Base-by-base conservation (phyloP, 1,140 invertebrate species). In the Pinna nobilis region DNA sequence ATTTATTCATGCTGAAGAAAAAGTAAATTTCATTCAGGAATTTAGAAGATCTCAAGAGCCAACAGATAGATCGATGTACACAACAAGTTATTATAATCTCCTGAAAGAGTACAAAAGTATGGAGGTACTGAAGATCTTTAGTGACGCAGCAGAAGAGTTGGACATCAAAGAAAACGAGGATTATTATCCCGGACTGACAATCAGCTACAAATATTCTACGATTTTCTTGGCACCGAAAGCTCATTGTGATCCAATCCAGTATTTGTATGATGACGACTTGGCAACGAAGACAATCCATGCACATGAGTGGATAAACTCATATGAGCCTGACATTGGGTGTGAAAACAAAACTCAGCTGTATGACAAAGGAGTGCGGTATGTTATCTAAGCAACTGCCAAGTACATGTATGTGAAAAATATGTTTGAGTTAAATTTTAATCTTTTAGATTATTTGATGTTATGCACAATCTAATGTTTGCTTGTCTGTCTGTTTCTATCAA, bases 261-360 rank as follows among this genome's bases (percentile, higher is more conserved):
- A 90, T 68, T 85, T 88, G 50, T 90, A 89, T 81, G 87, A 90
- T 79, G 89, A 90, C 74, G 82, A 89, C 57, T 75, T 90, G 18
- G 86, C 81, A 7, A 76, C 79, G 61, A 90, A 90, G 72, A 90
- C 89, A 4, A 74, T 90, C 13, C 82, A 88, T 64, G 89, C 89
- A 60, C 89, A 90, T 72, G 32, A 70, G 7, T 90, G 88, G 82
- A 90, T 90, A 23, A 90, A 90, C 65, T 82, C 87, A 30, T 61
- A 82, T 59, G 81, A 84, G 15, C 53, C 77, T 39, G 88, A 89
- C 74, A 23, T 77, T 1, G 85, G 88, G 4, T 89, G 88, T 82
- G 81, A 87, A 37, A 69, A 63, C 61, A n/a, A n/a, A n/a, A 67
- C 77, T 9, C 81, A 84, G 49, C 83, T 83, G 64, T 89, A 87